Base-by-base conservation (phyloP, 1,140 invertebrate species). In the Bombyx mori region DNA sequence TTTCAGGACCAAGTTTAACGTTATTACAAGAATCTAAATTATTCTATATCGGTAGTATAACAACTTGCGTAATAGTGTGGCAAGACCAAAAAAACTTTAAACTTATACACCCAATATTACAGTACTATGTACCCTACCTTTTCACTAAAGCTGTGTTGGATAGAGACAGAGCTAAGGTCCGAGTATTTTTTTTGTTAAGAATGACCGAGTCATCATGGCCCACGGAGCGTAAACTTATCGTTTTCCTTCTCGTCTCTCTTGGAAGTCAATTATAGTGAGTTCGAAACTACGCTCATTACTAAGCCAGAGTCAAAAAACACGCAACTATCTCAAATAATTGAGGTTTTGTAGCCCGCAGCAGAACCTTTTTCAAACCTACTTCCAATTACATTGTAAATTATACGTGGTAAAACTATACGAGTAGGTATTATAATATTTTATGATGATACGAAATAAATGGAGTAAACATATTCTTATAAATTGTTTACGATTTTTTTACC, bases 231-330 rank as follows among this genome's bases (percentile, higher is more conserved):
- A 60, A 67, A 65, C 66, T 50, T 60, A 66, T 69, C 63, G 62
- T 74, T 82, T 73, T 75, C 72, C 67, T 65, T 65, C 65, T 71
- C 71, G 55, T 56, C 75, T 77, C 74, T 69, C 26, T 35, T 63
- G 68, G 74, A 75, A 79, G 63, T 63, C 73, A 79, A 82, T 82
- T 79, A 82, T 67, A 49, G 53, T 65, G 56, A 58, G 67, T 62
- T 66, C 61, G 52, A 60, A 61, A 58, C 55, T 55, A 51, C 61
- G 43, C 42, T 54, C n/a, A 71, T 75, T 75, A 72, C 69, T 67
- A 64, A 35, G 58, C 45, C 44, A 63, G 57, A 63, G 56, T 62
- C 60, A 69, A 75, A 79, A 81, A 77, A 76, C 62, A 59, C 42
- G 55, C 52, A 50, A 54, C 46, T 63, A 60, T 47, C n/a, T 48